A percentile compares a stretch with the other conserved stretches of the same genome.
phyloP scores from a whole-genome alignment of 2,888 invertebrate genomes.

The Aspidiotus destructor region DNA sequence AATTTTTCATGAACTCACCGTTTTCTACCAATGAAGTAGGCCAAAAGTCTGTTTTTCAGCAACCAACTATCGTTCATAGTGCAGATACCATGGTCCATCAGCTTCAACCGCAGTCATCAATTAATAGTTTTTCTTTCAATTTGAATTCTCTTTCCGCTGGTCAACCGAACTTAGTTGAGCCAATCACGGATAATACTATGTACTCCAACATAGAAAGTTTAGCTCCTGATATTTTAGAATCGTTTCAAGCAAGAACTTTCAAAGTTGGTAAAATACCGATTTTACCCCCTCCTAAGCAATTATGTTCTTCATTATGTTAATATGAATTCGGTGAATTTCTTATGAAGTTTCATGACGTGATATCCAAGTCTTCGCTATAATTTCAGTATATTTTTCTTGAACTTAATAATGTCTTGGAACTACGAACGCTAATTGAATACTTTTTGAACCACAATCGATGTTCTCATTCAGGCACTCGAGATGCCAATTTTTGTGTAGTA shows the following conservation, averaged over 20 bases:
- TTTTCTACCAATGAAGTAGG: background rate
- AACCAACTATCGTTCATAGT: background rate
- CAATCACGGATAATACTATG: background rate
- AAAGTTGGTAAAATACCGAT: conserved; percentile 17
- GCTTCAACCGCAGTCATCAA: background rate
- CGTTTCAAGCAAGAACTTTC: conserved; percentile 10
- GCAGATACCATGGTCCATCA: background rate
- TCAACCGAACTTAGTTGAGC: background rate
- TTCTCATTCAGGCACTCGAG: too few species aligned
- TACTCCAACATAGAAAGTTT: conserved; percentile 18
- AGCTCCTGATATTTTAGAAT: background rate
- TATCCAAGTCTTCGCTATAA: background rate
- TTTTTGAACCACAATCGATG: too few species aligned
- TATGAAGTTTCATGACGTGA: too few species aligned
- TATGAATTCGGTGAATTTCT: background rate
- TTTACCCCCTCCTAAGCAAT: conserved; percentile 18
- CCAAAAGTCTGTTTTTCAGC: background rate
- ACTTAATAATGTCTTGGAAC: too few species aligned
- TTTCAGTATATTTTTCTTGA: background rate
- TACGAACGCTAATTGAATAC: too few species aligned
- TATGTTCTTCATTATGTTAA: background rate
- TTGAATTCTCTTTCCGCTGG: background rate
- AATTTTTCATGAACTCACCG: background rate
- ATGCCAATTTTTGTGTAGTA: too few species aligned
- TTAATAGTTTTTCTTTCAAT: conserved; percentile 18